Evolutionary conservation across 2,797 vertebrate species (phyloP), one percentile per base, ranked within the genome.

Genomic region (Chromobotia macracanthus): DNA sequence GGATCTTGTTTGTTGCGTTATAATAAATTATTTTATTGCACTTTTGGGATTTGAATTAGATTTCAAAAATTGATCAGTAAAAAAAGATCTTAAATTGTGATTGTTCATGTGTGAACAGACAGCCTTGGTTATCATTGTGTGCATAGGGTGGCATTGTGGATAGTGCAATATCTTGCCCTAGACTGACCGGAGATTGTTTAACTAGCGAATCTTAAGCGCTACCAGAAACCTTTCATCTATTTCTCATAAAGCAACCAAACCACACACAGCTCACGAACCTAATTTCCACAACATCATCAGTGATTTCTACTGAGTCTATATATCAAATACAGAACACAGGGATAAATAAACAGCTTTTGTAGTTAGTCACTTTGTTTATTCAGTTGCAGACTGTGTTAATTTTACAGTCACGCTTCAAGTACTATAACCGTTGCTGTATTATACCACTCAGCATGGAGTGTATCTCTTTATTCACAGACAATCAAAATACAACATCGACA

Each of bases 1-100:
- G 23, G 28, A 13, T 75, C 83, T 82, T 90, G 87, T 87, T 76
- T 68, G 85, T 84, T 87, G 84, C 48, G 72, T 85, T 90, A 87
- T 83, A 89, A 81, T 91, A 87, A 89, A 86, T 85, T 89, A 91
- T 91, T 91, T 93, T 90, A 93, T 92, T 93, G 91, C 89, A 97
- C 95, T 96, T 96, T 70, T 96, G 91, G 94, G 94, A 94, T 92
- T 88, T 91, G 90, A 88, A 79, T 88, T 90, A 89, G 83, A 84
- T 66, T 70, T 76, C 41, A 44, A 44, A 44, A 10, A 44, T 44
- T 1, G 2, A 11, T 44, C 2, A 2, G 41, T 44, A 92, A 86
- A 92, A 92, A 35, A 92, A 94, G 91, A 91, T 94, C 92, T 94
- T 94, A 93, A 92, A 82, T 90, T 90, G n/a, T 82, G 1, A 28